These are phyloP conservation scores for Ursus arctos DNA, from an alignment of 2,113 vertebrate species.

Conservation along the genomic window DNA sequence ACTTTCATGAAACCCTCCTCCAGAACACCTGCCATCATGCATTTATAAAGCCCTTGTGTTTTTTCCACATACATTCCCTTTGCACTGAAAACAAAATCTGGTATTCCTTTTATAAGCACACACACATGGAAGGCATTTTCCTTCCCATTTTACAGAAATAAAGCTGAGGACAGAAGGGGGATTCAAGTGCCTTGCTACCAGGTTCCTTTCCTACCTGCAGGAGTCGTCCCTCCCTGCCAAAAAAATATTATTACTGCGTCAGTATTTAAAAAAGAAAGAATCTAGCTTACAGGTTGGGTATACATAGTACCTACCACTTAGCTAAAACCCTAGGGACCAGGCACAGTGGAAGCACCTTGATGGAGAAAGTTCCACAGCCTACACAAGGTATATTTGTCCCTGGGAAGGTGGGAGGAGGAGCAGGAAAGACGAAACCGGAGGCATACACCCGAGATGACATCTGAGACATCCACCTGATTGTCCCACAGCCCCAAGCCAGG, in stretches of 20 bases:
- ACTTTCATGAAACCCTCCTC: neutral
- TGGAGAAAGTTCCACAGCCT: neutral
- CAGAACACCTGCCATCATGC: neutral
- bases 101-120: neutral
- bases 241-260: neutral
- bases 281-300: neutral
- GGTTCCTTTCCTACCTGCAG: neutral
- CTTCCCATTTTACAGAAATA: conserved; percentile 37
- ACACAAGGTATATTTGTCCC: neutral
- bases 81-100: neutral
- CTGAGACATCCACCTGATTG: neutral
- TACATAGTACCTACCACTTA: neutral
- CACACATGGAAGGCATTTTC: neutral
- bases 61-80: neutral
- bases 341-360: neutral
- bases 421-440: neutral
- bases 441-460: neutral
- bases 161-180: neutral
- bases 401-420: neutral
- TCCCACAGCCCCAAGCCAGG: neutral
- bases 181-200: neutral
- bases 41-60: neutral
- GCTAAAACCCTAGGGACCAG: neutral
- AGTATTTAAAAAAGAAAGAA: neutral
- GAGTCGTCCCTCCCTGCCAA: rapidly evolving